Evolutionary conservation across 1,140 invertebrate species (phyloP), one percentile per base, ranked within the genome.

Genomic region (Heliconius congener): DNA sequence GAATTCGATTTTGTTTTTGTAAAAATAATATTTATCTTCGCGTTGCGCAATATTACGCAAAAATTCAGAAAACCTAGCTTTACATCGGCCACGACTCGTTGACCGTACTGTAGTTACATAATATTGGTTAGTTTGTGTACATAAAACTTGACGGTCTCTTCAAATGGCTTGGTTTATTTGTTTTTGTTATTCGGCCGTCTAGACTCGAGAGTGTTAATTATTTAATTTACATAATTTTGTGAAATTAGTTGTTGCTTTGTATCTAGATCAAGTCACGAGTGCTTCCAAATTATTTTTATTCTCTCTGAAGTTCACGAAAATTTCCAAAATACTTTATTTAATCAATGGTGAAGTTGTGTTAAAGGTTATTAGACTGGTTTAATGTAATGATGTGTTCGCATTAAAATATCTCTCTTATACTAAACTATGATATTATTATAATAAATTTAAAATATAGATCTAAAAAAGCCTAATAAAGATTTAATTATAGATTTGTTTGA

Each of bases 171-270:
- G n/a, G n/a, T 55, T 39, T 75, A 39, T 75, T 75, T 75, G 73
- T 30, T 75, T 75, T 13, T 57, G 8, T 75, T n/a, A 16, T 60
- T 75, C 39, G 30, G 19, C 37, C 57, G 19, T 75, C 73, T 34
- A 74, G 73, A 55, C 50, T 39, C 6, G 0, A 27, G 23, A 27
- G 23, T 66, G 60, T 66, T 66, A 66, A 66, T 66, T 66, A 30
- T 66, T 13, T 66, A 30, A 66, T 66, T 66, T 27, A 66, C 60
- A 66, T 66, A 66, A 66, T 66, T 57, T 57, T 66, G 60, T 66
- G 60, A 66, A 66, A 66, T 66, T 66, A 30, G 60, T 66, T 16
- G 27, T 66, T 16, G 13, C 11, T 18, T 18, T 46, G 18, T 52
- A 27, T 57, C 9, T n/a, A 52, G 72, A 77, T 30, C 11, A 11